phyloP scores from a whole-genome alignment of 1,140 invertebrate genomes.

The Atta cephalotes region DNA sequence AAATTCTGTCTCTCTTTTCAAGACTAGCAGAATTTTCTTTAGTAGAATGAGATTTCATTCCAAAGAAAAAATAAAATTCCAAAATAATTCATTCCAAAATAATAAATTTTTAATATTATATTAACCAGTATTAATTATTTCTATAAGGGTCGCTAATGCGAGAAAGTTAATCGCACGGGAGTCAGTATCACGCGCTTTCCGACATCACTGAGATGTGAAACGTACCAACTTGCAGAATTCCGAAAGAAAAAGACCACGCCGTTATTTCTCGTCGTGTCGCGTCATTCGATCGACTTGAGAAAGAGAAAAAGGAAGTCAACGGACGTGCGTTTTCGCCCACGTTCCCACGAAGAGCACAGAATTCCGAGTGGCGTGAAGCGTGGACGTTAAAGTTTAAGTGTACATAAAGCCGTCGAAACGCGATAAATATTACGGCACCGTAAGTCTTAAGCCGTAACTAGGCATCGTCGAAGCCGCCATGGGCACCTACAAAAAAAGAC shows the following conservation, averaged over 20 bases:
- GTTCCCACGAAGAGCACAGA: slow-evolving; percentile 24
- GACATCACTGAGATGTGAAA: not conserved
- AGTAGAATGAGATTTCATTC: too few relatives aligned
- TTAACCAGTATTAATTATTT: too few relatives aligned
- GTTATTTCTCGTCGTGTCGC: slow-evolving; percentile 26
- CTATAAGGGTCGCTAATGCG: not conserved
- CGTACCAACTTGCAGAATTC: not conserved
- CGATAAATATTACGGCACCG: slow-evolving; percentile 81
- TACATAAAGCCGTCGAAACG: slow-evolving; percentile 76
- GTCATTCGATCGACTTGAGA: not conserved
- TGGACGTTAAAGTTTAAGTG: slow-evolving; percentile 75
- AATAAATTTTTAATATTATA: too few relatives aligned
- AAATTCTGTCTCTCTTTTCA: too few relatives aligned
- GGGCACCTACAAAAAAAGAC: not conserved
- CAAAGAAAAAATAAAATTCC: too few relatives aligned
- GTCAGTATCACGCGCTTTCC: not conserved
- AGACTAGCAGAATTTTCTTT: too few relatives aligned
- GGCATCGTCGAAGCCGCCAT: not conserved
- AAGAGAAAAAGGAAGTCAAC: slow-evolving; percentile 10
- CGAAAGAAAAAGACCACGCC: slow-evolving; percentile 10
- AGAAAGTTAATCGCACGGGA: not conserved
- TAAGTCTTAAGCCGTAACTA: slow-evolving; percentile 73
- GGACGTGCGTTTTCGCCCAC: slow-evolving; percentile 48
- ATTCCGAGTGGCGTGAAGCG: slow-evolving; percentile 51
- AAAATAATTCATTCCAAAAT: too few relatives aligned